phyloP scores from a whole-genome alignment of 1,140 invertebrate species.

The Heliconius himera region DNA sequence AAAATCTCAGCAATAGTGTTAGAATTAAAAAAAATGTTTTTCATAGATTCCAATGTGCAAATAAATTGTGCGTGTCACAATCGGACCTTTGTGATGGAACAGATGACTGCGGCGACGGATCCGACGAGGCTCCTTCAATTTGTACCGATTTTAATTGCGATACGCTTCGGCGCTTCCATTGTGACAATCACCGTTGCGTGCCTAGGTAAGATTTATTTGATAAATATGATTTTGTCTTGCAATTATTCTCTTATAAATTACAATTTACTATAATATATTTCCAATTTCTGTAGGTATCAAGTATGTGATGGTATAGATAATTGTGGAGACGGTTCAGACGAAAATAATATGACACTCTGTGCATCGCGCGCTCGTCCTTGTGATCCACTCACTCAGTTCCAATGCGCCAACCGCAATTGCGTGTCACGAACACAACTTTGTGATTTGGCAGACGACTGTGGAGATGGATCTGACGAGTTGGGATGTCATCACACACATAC shows the following conservation, averaged over 20 bases:
- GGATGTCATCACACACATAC: slow-evolving; percentile 92
- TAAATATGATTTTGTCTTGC: neutral
- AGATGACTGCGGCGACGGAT: slow-evolving; percentile 95
- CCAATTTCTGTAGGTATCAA: slow-evolving; percentile 65
- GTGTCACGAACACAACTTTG: slow-evolving; percentile 90
- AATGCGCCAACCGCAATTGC: slow-evolving; percentile 96
- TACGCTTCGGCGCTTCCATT: slow-evolving; percentile 91
- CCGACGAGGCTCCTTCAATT: slow-evolving; percentile 91
- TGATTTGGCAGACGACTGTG: slow-evolving; percentile 98
- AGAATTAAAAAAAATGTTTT: neutral
- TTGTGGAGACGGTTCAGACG: slow-evolving; percentile 96
- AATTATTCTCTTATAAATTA: neutral
- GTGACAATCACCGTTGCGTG: slow-evolving; percentile 94
- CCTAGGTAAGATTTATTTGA: slow-evolving; percentile 83
- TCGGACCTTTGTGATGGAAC: slow-evolving; percentile 92
- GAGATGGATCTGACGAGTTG: slow-evolving; percentile 95
- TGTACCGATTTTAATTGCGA: slow-evolving; percentile 94
- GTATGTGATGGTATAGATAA: slow-evolving; percentile 94
- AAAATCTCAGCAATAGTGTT: neutral
- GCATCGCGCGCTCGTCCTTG: slow-evolving; percentile 87
- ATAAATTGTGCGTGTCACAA: slow-evolving; percentile 93
- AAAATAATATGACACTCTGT: slow-evolving; percentile 95
- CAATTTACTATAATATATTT: neutral
- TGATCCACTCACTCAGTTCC: slow-evolving; percentile 89
- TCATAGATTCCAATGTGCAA: slow-evolving; percentile 93